phyloP scores from a whole-genome alignment of 2,888 invertebrate species.

The Agonum fuliginosum region DNA sequence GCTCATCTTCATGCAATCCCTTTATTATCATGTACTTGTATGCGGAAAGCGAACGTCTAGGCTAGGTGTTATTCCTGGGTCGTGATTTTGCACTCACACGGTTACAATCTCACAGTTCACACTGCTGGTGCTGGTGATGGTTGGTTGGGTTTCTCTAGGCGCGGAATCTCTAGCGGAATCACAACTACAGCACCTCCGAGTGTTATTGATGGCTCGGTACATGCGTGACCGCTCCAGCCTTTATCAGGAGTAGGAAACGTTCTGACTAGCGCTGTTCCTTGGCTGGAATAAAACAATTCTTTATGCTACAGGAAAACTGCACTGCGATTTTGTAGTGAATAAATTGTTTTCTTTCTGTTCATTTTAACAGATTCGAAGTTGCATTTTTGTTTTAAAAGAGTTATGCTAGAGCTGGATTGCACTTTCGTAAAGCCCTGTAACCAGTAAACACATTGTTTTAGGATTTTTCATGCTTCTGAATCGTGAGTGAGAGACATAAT shows the following conservation, averaged over 20 bases:
- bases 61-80: not conserved
- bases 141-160: not conserved
- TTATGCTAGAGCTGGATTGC: no score
- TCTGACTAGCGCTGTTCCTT: not conserved
- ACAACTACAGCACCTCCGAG: not conserved
- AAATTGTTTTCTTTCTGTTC: conserved; percentile 18
- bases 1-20: no score
- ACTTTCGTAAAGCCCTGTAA: no score
- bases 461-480: no score
- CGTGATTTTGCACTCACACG: no score
- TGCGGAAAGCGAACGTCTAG: not conserved
- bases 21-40: no score
- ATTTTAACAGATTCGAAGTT: no score
- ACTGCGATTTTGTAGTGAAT: not conserved
- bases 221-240: conserved; percentile 35
- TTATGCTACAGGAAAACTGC: not conserved
- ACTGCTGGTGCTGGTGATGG: not conserved
- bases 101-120: no score
- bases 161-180: conserved; percentile 31
- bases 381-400: no score
- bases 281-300: not conserved
- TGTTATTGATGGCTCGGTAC: conserved; percentile 23
- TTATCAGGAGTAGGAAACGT: conserved; percentile 36
- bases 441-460: no score
- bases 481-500: no score